Evolutionary conservation across 2,113 vertebrate species (phyloP), one percentile per base, ranked within the genome.

Genomic region (Mugil cephalus): DNA sequence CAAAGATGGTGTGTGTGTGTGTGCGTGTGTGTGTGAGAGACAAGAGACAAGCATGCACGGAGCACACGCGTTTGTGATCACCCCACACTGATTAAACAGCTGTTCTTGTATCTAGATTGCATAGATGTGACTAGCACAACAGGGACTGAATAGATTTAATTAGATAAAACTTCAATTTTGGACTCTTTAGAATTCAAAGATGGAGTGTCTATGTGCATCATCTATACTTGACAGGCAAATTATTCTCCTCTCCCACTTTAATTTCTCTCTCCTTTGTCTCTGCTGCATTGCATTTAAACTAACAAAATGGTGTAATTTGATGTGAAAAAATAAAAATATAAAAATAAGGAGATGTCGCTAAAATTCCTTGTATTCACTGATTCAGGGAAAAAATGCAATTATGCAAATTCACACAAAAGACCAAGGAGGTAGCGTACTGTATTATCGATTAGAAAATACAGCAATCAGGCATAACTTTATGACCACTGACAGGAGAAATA

Each of bases 81-180:
- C 21, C 69, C 19, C 64, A 62, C 46, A 13, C 74, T 78, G 80
- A 86, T 86, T 86, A 48, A 86, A 73, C 88, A 89, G 83, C 87
- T 90, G 79, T 74, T 84, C 62, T 63, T 36, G 55, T 14, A 36
- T 74, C 64, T 67, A 60, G 53, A 84, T 66, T 66, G 69, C 62
- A 45, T 56, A 19, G 51, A 77, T 66, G 55, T 72, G 79, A 81
- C 51, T 46, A 48, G 54, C 65, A 75, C 64, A 80, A 72, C 61
- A 39, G 21, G 35, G 75, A 69, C 21, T 50, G 69, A 67, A 84
- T 35, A 69, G 72, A 83, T 89, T 70, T 83, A 87, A 91, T 90
- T 79, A 71, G 66, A 78, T 77, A 79, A 82, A 86, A 73, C 46
- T 68, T 71, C 34, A 72, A 35, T 79, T 78, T 67, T 30, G 46